phyloP scores from a whole-genome alignment of 2,888 invertebrate genomes.

The Drosophila prostipennis region DNA sequence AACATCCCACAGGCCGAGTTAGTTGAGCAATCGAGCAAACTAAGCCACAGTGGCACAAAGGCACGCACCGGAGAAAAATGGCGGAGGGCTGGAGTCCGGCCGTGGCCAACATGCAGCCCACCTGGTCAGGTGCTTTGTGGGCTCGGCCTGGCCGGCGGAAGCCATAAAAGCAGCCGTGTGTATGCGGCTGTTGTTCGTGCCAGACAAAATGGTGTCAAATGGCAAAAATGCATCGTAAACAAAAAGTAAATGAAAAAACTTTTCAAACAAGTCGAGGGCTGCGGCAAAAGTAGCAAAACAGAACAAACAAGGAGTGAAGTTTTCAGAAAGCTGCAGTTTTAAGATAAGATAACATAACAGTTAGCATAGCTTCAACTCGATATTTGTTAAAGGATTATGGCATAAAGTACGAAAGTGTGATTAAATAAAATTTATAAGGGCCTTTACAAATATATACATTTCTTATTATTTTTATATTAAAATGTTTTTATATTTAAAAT shows the following conservation, averaged over 20 bases:
- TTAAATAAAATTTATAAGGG: too few species aligned
- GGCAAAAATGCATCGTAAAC: slow-evolving; percentile 71
- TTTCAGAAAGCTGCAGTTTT: neutral
- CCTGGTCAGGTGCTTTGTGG: slow-evolving; percentile 57
- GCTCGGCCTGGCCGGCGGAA: slow-evolving; percentile 50
- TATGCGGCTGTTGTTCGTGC: slow-evolving; percentile 29
- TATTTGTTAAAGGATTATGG: neutral
- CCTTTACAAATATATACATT: too few species aligned
- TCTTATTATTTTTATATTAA: too few species aligned
- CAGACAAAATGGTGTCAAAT: slow-evolving; percentile 77
- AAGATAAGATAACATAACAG: neutral
- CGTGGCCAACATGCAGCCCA: slow-evolving; percentile 3
- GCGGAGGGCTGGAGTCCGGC: neutral
- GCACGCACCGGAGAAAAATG: slow-evolving; percentile 48
- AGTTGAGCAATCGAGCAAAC: slow-evolving; percentile 74
- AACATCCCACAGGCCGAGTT: slow-evolving; percentile 53
- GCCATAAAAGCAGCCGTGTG: slow-evolving; percentile 65
- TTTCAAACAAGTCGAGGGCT: slow-evolving; percentile 40
- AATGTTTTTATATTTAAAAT: too few species aligned
- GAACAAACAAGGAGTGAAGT: slow-evolving; percentile 2
- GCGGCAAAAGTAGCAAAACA: slow-evolving; percentile 25
- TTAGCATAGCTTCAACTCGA: neutral
- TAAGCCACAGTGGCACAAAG: slow-evolving; percentile 61
- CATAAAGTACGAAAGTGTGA: too few species aligned
- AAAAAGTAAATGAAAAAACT: slow-evolving; percentile 51